Conservation (phyloP, 2,113 vertebrate species). For the Pteruthius melanotis region DNA sequence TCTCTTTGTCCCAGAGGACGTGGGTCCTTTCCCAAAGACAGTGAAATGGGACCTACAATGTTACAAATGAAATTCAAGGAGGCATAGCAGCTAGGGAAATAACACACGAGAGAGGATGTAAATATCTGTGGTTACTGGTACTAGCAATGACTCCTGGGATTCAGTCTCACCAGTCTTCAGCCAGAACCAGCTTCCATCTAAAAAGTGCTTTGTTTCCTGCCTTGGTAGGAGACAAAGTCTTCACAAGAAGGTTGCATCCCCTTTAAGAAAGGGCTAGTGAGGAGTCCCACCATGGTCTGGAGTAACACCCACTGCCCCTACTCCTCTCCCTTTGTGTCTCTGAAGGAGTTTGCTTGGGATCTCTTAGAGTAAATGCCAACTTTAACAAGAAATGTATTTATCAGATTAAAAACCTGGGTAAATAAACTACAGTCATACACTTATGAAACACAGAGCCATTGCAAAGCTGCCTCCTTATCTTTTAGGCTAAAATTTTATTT, state of each 20-base stretch:
- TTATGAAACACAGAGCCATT: not conserved
- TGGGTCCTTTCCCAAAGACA: not conserved
- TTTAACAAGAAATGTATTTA: not conserved
- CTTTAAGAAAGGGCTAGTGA: not conserved
- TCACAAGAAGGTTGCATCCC: not conserved
- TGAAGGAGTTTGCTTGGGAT: not conserved
- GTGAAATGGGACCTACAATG: not conserved
- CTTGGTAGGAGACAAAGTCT: not conserved
- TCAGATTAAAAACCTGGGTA: not conserved
- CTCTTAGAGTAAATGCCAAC: not conserved
- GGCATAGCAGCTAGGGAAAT: not conserved
- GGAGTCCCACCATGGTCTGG: rapidly evolving
- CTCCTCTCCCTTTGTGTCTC: not conserved
- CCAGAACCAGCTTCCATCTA: not conserved
- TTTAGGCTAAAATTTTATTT: not conserved
- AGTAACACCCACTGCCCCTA: rapidly evolving
- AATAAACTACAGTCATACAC: not conserved
- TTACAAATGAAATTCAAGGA: not conserved
- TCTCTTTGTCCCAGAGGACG: not conserved
- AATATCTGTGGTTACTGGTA: not conserved
- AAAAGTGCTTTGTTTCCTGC: not conserved
- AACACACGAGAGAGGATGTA: not conserved
- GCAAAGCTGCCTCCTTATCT: not conserved
- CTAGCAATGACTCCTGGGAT: not conserved
- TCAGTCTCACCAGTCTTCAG: not conserved